A percentile compares a stretch with the other conserved stretches of the same genome.
Conservation (phyloP, 2,797 vertebrate genomes). For the Characodon lateralis region DNA sequence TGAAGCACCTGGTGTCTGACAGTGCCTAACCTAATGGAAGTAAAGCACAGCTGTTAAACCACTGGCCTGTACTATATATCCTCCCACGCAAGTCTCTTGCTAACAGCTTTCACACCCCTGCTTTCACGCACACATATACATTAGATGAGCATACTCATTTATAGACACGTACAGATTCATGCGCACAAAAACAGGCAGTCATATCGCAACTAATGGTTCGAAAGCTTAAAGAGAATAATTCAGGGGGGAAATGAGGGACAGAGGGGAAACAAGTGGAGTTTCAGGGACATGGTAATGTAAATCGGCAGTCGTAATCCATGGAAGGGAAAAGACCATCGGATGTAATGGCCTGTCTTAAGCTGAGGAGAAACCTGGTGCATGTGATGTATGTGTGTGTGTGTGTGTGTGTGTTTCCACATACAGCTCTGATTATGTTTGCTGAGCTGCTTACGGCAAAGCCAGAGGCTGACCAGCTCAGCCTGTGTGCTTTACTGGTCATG, state of each 20-base stretch:
- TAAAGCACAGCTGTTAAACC: constrained; percentile 78
- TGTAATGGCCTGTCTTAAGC: constrained; percentile 65
- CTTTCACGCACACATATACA: constrained; percentile 38
- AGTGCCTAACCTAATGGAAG: constrained; percentile 74
- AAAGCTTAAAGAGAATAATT: constrained; percentile 66
- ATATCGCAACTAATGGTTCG: constrained; percentile 56
- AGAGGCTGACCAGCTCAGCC: constrained; percentile 67
- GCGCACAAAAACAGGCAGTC: constrained; percentile 43
- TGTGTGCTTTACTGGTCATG: constrained; percentile 52
- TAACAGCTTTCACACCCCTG: constrained; percentile 58
- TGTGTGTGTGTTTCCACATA: constrained; percentile 50
- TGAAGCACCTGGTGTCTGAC: constrained; percentile 68
- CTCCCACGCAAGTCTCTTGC: constrained; percentile 51
- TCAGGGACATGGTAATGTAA: constrained; percentile 59
- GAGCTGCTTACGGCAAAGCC: constrained; percentile 75
- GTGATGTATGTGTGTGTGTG: constrained; percentile 16
- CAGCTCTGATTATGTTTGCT: constrained; percentile 68
- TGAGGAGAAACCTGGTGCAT: constrained; percentile 52
- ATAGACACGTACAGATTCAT: constrained; percentile 32
- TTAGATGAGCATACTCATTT: constrained; percentile 35
- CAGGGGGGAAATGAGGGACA: constrained; percentile 30
- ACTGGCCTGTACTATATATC: constrained; percentile 72
- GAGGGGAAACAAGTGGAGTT: constrained; percentile 5
- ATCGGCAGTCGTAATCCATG: constrained; percentile 70
- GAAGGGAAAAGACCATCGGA: constrained; percentile 69